These are phyloP conservation scores for Poecile montanus DNA, from an alignment of 2,797 vertebrate genomes.

Conservation along the genomic window DNA sequence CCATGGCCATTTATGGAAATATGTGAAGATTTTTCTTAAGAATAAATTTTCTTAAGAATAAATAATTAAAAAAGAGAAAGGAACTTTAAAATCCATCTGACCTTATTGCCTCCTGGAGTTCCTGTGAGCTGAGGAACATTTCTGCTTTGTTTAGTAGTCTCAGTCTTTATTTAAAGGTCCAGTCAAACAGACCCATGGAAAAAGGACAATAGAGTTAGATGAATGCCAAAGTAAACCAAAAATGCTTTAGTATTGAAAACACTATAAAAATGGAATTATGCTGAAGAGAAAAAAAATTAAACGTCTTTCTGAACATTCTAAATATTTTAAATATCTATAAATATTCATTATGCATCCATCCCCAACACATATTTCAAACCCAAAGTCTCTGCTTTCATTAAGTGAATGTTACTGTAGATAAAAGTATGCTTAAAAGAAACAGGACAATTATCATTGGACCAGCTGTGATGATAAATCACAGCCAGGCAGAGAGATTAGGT, in stretches of 20 bases:
- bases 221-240: constrained; percentile 27
- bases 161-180: constrained; percentile 1
- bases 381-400: constrained; percentile 58
- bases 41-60: background rate
- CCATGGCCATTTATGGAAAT: background rate
- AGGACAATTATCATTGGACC: constrained; percentile 56
- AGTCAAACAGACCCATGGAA: background rate
- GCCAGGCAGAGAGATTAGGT: constrained; percentile 42
- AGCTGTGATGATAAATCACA: constrained; percentile 70
- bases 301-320: constrained; percentile 49
- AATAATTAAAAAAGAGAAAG: background rate
- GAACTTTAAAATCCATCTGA: background rate
- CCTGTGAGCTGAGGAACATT: background rate
- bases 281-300: constrained; percentile 20
- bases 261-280: constrained; percentile 49
- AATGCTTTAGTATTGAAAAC: constrained; percentile 21
- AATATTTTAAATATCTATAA: constrained; percentile 69
- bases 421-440: constrained; percentile 69
- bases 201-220: background rate
- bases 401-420: constrained; percentile 59
- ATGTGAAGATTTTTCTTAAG: background rate
- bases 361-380: constrained; percentile 44
- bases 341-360: constrained; percentile 61
- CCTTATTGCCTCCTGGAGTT: background rate
- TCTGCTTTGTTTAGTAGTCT: background rate